Base-by-base conservation (phyloP, 1,140 invertebrate species). In the Aplysia californica region DNA sequence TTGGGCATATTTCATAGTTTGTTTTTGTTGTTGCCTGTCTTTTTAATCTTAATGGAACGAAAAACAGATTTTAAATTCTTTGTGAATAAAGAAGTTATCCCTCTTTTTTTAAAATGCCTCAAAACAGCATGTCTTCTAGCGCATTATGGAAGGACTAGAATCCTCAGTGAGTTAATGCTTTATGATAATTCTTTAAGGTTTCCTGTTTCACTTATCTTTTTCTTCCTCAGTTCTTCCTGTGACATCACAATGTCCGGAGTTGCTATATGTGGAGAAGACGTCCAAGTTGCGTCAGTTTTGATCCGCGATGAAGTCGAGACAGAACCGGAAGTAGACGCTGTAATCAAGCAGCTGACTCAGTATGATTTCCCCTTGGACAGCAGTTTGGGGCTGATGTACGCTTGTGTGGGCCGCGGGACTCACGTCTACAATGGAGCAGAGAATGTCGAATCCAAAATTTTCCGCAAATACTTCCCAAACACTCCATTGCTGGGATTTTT, bases 401-500 rank as follows among this genome's bases (percentile, higher is more conserved):
- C 92, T 0, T 94, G 93, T 80, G 86, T 89, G 41, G 92, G 89
- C 4, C 84, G 93, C 31, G 92, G 92, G 1, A 41, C 66, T 44
- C 35, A 77, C 15, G 85, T 90, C 78, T 89, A 91, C 61, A 33
- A 83, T 0, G 83, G n/a, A n/a, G n/a, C 87, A 21, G 68, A 83
- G 10, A 88, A 92, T 80, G 89, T 92, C 1, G 93, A 94, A 83
- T 89, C 92, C 1, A 77, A 78, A n/a, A 86, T 91, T 6, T 94
- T 94, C 81, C 89, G 89, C 70, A 91, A 89, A 82, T 79, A 91
- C 31, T 93, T 93, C 84, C 93, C 93, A 0, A 86, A 89, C 23
- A 90, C 92, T 29, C 91, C 92, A 10, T 79, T 94, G 2, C 81
- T 93, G 64, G 93, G 93, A 0, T 89, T 91, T 79, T 93, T 92